Conservation (phyloP, 37 sponge, comb jelly and placozoan species). For the Corticium candelabrum region DNA sequence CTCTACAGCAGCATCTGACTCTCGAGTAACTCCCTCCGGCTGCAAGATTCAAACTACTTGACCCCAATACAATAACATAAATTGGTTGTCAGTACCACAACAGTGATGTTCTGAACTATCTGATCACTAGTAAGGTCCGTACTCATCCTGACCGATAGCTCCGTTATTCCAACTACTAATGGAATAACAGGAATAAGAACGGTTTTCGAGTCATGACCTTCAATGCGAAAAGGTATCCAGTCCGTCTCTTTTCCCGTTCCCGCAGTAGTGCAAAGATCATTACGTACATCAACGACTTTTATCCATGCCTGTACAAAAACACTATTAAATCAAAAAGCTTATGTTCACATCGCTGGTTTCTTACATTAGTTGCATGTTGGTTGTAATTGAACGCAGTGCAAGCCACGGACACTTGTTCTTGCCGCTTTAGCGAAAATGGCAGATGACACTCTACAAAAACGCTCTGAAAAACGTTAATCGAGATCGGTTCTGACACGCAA, state of each 20-base stretch:
- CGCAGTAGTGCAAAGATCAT: neutral
- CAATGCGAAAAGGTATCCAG: neutral
- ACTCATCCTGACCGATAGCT: neutral
- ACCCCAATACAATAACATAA: too few species aligned
- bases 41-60: too few species aligned
- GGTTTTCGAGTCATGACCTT: neutral
- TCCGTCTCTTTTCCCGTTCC: neutral
- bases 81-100: too few species aligned
- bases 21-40: neutral
- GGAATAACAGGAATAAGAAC: neutral
- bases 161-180: neutral
- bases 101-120: too few species aligned
- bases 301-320: neutral
- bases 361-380: too few species aligned
- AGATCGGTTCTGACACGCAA: neutral
- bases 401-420: neutral
- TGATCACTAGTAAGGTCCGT: neutral
- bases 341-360: too few species aligned
- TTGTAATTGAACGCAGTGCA: neutral
- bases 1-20: neutral
- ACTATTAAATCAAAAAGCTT: too few species aligned
- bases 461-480: neutral
- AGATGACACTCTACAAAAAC: neutral
- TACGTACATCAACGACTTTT: neutral
- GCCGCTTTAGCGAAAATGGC: neutral